A percentile compares a stretch with the other conserved stretches of the same genome.
These are phyloP conservation scores for Nematopogon swammerdamellus DNA, from an alignment of 2,888 invertebrate species.

Conservation along the genomic window DNA sequence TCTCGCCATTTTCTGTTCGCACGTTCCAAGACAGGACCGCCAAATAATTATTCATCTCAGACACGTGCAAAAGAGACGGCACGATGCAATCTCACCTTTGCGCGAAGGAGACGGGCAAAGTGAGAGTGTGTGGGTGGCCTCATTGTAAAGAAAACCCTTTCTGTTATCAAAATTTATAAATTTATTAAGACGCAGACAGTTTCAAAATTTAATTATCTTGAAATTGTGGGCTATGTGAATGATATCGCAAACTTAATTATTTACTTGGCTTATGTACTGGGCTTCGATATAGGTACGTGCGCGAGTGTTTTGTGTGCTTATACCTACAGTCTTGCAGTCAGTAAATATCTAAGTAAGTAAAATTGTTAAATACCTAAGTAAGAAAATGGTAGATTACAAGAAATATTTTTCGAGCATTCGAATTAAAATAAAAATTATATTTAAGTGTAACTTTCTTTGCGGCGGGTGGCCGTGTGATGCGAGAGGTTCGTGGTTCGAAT, in stretches of 20 bases:
- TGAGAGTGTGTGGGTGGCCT: neutral
- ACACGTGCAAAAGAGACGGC: conserved; percentile 23
- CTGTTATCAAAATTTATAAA: conserved; percentile 36
- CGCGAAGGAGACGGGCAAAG: neutral
- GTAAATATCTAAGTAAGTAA: no score
- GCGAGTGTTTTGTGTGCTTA: no score
- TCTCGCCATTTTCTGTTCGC: neutral
- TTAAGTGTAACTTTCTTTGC: no score
- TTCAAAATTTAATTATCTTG: conserved; percentile 28
- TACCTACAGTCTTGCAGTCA: no score
- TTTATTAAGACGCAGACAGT: conserved; percentile 34
- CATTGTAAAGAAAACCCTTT: neutral
- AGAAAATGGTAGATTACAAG: no score
- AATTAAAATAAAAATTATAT: no score
- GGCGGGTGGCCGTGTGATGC: no score
- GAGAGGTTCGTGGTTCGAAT: no score
- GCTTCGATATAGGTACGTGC: no score
- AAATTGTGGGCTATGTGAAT: neutral
- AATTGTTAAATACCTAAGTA: no score
- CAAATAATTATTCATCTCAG: conserved; percentile 59
- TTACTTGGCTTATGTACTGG: neutral
- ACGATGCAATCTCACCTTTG: neutral
- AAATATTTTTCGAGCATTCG: no score
- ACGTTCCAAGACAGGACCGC: conserved; percentile 43
- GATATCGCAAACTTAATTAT: neutral